phyloP scores from a whole-genome alignment of 2,888 invertebrate species.

The Caenorhabditis macrosperma region DNA sequence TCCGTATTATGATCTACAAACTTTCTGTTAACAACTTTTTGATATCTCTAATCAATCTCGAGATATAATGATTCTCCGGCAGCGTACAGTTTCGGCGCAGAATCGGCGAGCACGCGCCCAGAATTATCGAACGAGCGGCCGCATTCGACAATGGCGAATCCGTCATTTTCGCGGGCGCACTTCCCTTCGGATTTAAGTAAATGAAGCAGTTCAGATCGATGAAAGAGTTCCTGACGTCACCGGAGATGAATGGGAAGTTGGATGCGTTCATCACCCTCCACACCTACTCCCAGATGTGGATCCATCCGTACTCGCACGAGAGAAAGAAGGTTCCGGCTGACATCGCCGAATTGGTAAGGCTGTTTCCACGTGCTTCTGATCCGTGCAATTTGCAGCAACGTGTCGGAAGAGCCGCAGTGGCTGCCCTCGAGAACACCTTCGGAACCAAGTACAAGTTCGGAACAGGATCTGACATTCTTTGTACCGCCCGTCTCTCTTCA shows the following conservation, averaged over 20 bases:
- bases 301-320: constrained; percentile 79
- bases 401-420: constrained; percentile 74
- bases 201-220: too few species aligned
- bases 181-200: too few species aligned
- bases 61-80: too few species aligned
- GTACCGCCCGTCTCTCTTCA: constrained; percentile 49
- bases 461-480: constrained; percentile 80
- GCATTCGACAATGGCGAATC: too few species aligned
- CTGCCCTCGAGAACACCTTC: constrained; percentile 76
- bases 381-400: constrained; percentile 72
- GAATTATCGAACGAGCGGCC: too few species aligned
- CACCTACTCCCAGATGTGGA: constrained; percentile 80
- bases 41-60: too few species aligned
- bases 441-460: constrained; percentile 79
- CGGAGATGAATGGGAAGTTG: constrained; percentile 73
- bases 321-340: constrained; percentile 76
- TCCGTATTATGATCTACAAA: too few species aligned
- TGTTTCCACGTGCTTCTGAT: background rate
- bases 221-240: constrained; percentile 73
- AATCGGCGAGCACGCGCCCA: too few species aligned
- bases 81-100: too few species aligned
- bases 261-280: constrained; percentile 80
- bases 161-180: too few species aligned
- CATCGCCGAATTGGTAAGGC: constrained; percentile 76
- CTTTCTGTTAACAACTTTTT: too few species aligned